phyloP scores from a whole-genome alignment of 1,140 invertebrate genomes.

The Lordiphosa mommai region DNA sequence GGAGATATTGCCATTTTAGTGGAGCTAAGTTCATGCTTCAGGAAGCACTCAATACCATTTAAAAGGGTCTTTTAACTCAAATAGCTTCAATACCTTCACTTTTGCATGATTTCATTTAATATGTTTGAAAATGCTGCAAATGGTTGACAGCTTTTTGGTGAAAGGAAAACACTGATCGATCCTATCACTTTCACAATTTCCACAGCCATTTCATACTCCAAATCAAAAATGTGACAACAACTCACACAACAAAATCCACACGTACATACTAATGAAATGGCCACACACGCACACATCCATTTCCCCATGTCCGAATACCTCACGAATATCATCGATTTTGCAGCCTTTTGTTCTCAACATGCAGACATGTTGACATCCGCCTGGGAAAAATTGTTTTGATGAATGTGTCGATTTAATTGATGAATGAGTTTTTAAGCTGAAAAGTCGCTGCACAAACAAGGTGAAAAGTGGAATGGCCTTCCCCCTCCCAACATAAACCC shows the following conservation, averaged over 20 bases:
- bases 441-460: slow-evolving; percentile 25
- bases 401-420: slow-evolving; percentile 79
- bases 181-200: no score
- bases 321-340: slow-evolving; percentile 8
- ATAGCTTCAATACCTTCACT: no score
- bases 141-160: no score
- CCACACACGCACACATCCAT: no score
- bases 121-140: no score
- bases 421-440: slow-evolving; percentile 77
- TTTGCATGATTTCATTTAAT: no score
- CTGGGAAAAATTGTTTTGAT: slow-evolving; percentile 70
- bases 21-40: no score
- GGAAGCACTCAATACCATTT: no score
- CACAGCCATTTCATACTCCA: neutral
- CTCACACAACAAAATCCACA: slow-evolving; percentile 22
- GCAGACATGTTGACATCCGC: slow-evolving; percentile 56
- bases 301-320: slow-evolving; percentile 10
- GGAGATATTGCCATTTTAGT: no score
- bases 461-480: neutral
- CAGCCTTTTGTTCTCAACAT: slow-evolving; percentile 2
- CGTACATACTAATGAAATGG: slow-evolving; percentile 29
- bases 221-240: slow-evolving; percentile 26
- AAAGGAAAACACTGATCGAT: no score
- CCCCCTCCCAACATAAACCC: no score
- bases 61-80: no score